Conservation (phyloP, 2,113 vertebrate species). For the Catharus minimus region DNA sequence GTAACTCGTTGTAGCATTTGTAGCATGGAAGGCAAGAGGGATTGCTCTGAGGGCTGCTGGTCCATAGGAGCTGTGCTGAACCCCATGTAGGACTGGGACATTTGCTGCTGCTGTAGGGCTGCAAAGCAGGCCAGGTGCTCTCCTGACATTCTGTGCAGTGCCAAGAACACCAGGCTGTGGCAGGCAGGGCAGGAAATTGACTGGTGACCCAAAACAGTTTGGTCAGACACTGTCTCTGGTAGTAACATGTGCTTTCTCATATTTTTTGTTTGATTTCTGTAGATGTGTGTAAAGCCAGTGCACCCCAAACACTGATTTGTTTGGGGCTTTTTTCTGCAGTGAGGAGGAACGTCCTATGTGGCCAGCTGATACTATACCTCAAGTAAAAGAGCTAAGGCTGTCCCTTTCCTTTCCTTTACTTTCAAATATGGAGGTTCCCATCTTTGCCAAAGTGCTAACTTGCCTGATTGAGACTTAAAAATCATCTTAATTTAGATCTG, state of each 20-base stretch:
- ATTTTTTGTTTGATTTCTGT: neutral
- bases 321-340: neutral
- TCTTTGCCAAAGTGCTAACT: neutral
- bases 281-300: neutral
- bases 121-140: neutral
- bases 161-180: neutral
- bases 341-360: neutral
- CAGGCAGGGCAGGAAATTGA: neutral
- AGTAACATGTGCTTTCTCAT: neutral
- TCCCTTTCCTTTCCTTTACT: neutral
- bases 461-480: neutral
- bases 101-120: neutral
- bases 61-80: fast-evolving
- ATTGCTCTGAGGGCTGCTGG: neutral
- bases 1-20: neutral
- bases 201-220: neutral
- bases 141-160: neutral
- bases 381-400: neutral
- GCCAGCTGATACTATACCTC: neutral
- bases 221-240: neutral
- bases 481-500: neutral
- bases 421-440: neutral
- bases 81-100: neutral
- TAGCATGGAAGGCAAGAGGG: neutral
- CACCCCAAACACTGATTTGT: neutral